Percentiles rank a stretch among this genome's conserved stretches.
These are phyloP conservation scores for Hyles euphorbiae DNA, from an alignment of 1,140 invertebrate genomes.

Conservation along the genomic window DNA sequence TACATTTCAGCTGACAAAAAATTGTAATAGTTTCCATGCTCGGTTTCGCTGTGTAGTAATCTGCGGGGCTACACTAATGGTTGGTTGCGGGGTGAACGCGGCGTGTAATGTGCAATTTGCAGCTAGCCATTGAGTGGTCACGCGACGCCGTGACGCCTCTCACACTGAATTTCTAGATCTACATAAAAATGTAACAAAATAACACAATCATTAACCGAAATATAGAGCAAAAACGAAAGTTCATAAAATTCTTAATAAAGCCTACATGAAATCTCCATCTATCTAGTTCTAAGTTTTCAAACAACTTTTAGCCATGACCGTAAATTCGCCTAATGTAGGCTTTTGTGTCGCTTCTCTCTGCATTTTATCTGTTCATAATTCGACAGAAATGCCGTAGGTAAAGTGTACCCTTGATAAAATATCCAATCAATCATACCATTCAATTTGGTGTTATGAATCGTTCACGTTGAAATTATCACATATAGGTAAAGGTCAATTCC, in stretches of 20 bases:
- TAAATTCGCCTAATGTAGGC: too few relatives aligned
- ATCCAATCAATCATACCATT: too few relatives aligned
- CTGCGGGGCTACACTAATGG: slow-evolving; percentile 65
- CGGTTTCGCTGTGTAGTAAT: slow-evolving; percentile 64
- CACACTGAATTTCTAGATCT: background rate
- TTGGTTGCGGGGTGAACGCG: slow-evolving; percentile 49
- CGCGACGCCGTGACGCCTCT: slow-evolving; percentile 37
- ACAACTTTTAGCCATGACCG: too few relatives aligned
- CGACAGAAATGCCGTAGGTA: too few relatives aligned
- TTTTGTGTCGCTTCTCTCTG: too few relatives aligned
- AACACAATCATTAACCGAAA: background rate
- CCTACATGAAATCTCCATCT: too few relatives aligned
- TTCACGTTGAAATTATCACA: too few relatives aligned
- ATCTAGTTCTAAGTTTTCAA: too few relatives aligned
- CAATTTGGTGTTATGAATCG: too few relatives aligned
- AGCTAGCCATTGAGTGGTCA: slow-evolving; percentile 49
- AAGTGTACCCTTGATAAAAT: too few relatives aligned
- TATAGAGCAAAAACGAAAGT: background rate
- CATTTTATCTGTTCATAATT: too few relatives aligned
- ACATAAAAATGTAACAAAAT: background rate
- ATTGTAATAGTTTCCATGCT: slow-evolving; percentile 53
- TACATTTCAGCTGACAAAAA: slow-evolving; percentile 33
- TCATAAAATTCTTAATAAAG: background rate
- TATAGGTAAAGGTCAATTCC: too few relatives aligned
- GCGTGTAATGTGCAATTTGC: slow-evolving; percentile 68